Evolutionary conservation across 2,797 vertebrate species (phyloP), one percentile per base, ranked within the genome.

Genomic region (Yasuhikotakia modesta): DNA sequence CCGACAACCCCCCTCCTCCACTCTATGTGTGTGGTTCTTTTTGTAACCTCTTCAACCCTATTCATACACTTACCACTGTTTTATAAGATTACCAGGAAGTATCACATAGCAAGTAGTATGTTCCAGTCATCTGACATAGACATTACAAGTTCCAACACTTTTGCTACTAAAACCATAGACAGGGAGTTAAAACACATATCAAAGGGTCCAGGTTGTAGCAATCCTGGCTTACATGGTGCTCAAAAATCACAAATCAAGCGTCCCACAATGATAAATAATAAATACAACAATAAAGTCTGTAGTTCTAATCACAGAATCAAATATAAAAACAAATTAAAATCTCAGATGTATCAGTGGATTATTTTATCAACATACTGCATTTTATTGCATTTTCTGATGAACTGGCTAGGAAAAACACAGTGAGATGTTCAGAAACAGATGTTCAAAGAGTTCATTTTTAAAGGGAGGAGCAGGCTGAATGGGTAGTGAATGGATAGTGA

Each of bases 111-210:
- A 85, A 81, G 55, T 48, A 75, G 57, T 73, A 76, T 66, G 22
- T 66, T 79, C 53, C 84, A 78, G 60, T 83, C 82, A 81, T 83
- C 82, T 50, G 19, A 68, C 70, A 61, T 66, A 43, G 79, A 81
- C 83, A 86, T 77, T 21, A 82, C 78, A 87, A 86, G 83, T 87
- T 57, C 83, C 75, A 81, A 83, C 77, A 58, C 63, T 66, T 5
- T 65, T 81, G 76, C 80, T 83, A 84, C 85, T 88, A 86, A 86
- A 88, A 86, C 79, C 88, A 90, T 81, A 90, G 68, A 45, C 19
- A 76, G 79, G 76, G 76, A 84, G 80, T 88, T 61, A 58, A 45
- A 76, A 82, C 73, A 80, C 79, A 82, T 84, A 74, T 83, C 82
- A 81, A 79, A 86, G 80, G 27, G 16, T 61, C 58, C 16, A 32